phyloP scores from a whole-genome alignment of 1,140 invertebrate species.

The Drosophila tsacasi region DNA sequence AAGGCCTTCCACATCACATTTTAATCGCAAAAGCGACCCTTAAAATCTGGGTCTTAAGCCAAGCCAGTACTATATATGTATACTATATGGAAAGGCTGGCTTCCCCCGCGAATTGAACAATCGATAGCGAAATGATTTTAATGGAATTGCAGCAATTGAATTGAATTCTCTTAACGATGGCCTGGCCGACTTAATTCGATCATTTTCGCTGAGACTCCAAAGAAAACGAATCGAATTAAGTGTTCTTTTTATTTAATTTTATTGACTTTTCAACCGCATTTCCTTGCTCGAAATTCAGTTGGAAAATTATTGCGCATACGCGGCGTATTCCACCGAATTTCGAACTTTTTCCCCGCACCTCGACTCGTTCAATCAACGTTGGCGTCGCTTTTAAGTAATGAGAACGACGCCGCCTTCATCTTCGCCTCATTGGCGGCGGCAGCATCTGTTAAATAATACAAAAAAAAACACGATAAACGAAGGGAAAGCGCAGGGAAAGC shows the following conservation, averaged over 20 bases:
- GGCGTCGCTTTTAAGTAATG: conserved; percentile 52
- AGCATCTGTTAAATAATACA: conserved; percentile 46
- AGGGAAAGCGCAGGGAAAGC: neutral
- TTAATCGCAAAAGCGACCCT: conserved; percentile 14
- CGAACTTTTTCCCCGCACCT: neutral
- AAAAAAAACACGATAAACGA: conserved; percentile 3
- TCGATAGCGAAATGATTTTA: conserved; percentile 33
- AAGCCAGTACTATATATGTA: neutral
- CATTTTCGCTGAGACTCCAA: conserved; percentile 10
- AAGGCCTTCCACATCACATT: conserved; percentile 6
- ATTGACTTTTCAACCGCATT: conserved; percentile 37
- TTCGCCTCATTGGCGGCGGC: conserved; percentile 49
- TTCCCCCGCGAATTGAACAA: conserved; percentile 23
- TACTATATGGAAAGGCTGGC: conserved; percentile 1
- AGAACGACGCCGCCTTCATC: conserved; percentile 42
- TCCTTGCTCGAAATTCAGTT: conserved; percentile 6
- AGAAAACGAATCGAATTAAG: conserved; percentile 26
- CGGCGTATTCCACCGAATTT: conserved; percentile 7
- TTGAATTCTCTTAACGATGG: conserved; percentile 30
- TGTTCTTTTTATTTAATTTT: conserved; percentile 22
- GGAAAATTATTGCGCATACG: conserved; percentile 33
- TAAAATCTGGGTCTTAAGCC: conserved; percentile 11
- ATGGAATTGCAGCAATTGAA: conserved; percentile 36
- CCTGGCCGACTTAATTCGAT: conserved; percentile 31
- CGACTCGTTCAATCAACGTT: conserved; percentile 36